Percentiles rank a stretch among this genome's conserved stretches.
Conservation (phyloP, 2,797 vertebrate species). For the Arremon aurantiirostris region DNA sequence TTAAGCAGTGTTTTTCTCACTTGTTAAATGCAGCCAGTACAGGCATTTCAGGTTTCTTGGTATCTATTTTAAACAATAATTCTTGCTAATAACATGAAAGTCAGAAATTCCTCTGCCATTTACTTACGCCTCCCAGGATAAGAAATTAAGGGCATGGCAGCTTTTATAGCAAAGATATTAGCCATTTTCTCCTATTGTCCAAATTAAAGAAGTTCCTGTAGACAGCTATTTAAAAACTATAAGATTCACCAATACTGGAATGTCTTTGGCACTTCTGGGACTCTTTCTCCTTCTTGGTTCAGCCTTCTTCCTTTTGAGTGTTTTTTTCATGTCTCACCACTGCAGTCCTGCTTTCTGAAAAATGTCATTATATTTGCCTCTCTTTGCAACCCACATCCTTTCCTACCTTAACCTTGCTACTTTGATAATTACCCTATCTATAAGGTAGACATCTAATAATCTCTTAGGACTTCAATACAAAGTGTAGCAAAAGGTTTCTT, state of each 20-base stretch:
- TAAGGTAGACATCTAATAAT: not conserved
- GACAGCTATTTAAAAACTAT: not conserved
- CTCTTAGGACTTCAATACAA: not conserved
- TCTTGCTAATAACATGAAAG: not conserved
- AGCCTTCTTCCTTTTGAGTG: not conserved
- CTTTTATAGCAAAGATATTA: not conserved
- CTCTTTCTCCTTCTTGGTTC: not conserved
- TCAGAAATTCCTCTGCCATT: not conserved
- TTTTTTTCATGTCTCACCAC: not conserved
- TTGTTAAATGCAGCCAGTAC: not conserved
- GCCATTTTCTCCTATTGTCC: not conserved
- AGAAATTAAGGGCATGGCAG: not conserved
- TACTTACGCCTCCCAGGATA: not conserved
- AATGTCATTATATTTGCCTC: not conserved
- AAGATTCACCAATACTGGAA: not conserved
- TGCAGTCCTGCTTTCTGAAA: not conserved
- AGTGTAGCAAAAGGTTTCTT: not conserved
- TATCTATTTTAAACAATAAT: not conserved
- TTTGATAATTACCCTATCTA: not conserved
- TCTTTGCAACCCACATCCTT: not conserved
- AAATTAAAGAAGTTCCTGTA: not conserved
- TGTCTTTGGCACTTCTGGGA: not conserved
- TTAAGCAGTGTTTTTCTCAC: not conserved
- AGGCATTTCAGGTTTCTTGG: not conserved
- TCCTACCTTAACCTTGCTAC: not conserved